These are phyloP conservation scores for Idaea straminata DNA, from an alignment of 2,888 invertebrate genomes.

Conservation along the genomic window DNA sequence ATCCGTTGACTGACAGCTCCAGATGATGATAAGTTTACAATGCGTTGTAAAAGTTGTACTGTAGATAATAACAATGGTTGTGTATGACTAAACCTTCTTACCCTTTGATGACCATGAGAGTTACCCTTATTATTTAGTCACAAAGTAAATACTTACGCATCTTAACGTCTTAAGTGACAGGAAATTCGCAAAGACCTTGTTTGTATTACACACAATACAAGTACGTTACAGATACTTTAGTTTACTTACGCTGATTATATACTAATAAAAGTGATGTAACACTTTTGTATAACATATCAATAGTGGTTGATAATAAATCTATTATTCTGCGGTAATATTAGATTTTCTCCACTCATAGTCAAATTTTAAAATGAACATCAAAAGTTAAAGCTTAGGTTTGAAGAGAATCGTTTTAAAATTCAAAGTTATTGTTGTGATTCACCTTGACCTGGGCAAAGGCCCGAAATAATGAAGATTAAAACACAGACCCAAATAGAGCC, in stretches of 20 bases:
- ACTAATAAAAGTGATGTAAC: conserved; percentile 57
- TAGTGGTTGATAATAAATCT: background rate
- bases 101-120: conserved; percentile 10
- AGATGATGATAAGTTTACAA: background rate
- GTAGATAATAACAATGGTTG: background rate
- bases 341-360: background rate
- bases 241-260: conserved; percentile 57
- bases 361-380: conserved; percentile 26
- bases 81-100: background rate
- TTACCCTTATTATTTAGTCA: conserved; percentile 39
- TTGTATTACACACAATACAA: conserved; percentile 42
- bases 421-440: conserved; percentile 27
- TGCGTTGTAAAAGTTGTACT: background rate
- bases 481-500: conserved; percentile 33
- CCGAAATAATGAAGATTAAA: conserved; percentile 38
- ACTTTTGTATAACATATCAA: conserved; percentile 4
- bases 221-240: conserved; percentile 44
- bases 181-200: conserved; percentile 45
- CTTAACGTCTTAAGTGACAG: conserved; percentile 37
- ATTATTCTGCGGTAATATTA: conserved; percentile 28
- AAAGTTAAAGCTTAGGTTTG: background rate
- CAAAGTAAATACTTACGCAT: conserved; percentile 50
- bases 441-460: conserved; percentile 42
- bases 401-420: conserved; percentile 9
- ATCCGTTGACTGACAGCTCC: background rate